Evolutionary conservation across 2,888 invertebrate genomes (phyloP).

Genomic region (Microplitis manilae): DNA sequence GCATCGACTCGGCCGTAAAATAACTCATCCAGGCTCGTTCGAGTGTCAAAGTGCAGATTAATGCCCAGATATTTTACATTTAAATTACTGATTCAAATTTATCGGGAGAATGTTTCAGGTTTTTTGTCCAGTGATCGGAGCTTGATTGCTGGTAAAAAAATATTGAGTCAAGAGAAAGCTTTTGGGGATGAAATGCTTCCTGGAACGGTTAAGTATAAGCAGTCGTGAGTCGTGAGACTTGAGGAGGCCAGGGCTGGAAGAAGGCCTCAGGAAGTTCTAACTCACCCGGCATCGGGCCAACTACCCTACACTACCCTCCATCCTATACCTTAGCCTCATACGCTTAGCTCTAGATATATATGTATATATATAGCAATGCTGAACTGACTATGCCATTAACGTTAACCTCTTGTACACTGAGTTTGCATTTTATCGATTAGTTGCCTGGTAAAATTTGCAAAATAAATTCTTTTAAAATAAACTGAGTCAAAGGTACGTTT

Average conservation of each 20-base stretch:
- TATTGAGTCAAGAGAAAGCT: no score
- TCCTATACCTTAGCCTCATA: conserved; percentile 8
- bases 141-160: no score
- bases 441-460: conserved; percentile 54
- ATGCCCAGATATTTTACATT: no score
- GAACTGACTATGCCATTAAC: conserved; percentile 57
- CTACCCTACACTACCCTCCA: conserved; percentile 47
- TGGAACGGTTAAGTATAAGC: neutral
- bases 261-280: conserved; percentile 66
- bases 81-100: no score
- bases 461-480: conserved; percentile 47
- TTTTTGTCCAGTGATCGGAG: no score
- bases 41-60: no score
- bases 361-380: neutral
- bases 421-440: conserved; percentile 61
- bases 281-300: conserved; percentile 62
- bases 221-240: neutral
- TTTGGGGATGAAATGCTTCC: neutral
- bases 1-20: neutral
- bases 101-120: no score
- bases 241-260: conserved; percentile 54
- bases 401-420: conserved; percentile 62
- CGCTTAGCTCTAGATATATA: neutral
- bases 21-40: no score
- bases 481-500: neutral